Conservation (phyloP, 2,888 invertebrate genomes). For the Cryptosula pallasiana region DNA sequence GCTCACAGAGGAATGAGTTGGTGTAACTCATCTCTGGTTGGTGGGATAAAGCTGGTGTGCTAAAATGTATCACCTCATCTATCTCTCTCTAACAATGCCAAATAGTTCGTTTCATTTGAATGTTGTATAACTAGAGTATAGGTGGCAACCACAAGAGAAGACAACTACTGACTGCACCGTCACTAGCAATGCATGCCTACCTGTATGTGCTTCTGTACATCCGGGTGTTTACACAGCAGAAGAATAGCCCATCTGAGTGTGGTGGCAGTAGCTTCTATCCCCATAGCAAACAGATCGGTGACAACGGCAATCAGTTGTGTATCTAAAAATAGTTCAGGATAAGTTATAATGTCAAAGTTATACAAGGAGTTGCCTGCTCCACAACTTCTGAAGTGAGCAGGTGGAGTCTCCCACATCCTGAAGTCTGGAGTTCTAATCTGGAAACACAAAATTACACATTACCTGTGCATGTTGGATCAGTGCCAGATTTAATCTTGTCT, state of each 20-base stretch:
- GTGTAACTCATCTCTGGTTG: constrained; percentile 25
- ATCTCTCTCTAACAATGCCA: no score
- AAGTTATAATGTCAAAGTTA: no score
- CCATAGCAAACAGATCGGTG: constrained; percentile 21
- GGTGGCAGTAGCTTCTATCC: constrained; percentile 18
- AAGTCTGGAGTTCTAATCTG: not conserved
- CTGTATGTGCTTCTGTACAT: not conserved
- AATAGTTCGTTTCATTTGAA: no score
- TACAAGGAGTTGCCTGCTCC: no score
- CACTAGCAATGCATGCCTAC: not conserved
- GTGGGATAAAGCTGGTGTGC: constrained; percentile 19
- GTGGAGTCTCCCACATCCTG: no score
- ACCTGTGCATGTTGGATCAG: constrained; percentile 14
- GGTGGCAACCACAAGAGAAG: no score
- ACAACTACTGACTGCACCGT: no score
- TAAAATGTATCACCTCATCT: constrained; percentile 23
- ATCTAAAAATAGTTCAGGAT: not conserved
- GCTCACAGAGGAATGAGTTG: constrained; percentile 26
- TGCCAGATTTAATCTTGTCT: not conserved
- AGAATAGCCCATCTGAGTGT: constrained; percentile 21
- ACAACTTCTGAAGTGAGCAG: no score
- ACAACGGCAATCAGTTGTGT: not conserved
- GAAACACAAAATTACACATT: not conserved
- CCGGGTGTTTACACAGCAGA: constrained; percentile 1
- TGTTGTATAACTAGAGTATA: no score